phyloP scores from a whole-genome alignment of 2,888 invertebrate species.

The Amphipoea oculea region DNA sequence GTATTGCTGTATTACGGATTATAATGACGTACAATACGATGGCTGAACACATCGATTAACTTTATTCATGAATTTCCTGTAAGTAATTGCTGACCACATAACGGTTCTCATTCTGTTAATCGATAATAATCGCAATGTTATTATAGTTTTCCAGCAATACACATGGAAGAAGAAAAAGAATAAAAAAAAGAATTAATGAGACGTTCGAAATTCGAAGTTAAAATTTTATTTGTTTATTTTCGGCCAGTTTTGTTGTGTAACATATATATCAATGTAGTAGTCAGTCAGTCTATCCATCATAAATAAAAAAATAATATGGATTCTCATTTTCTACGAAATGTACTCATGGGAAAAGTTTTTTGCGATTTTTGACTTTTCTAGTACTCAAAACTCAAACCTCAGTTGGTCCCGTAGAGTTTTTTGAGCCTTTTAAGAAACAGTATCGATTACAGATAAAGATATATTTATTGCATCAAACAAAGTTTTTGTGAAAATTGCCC shows the following conservation, averaged over 20 bases:
- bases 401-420: not conserved
- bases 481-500: too few relatives aligned
- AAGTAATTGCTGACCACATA: not conserved
- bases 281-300: too few relatives aligned
- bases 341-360: too few relatives aligned
- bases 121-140: slow-evolving; percentile 1
- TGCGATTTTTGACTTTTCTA: not conserved
- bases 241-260: not conserved
- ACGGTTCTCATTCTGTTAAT: not conserved
- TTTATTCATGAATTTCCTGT: not conserved
- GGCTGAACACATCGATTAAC: not conserved
- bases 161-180: not conserved
- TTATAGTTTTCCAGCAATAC: not conserved
- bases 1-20: slow-evolving; percentile 1
- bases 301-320: too few relatives aligned
- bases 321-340: too few relatives aligned
- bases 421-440: not conserved
- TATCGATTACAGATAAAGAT: too few relatives aligned
- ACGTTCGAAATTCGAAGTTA: not conserved
- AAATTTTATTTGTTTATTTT: too few relatives aligned
- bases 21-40: not conserved
- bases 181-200: not conserved
- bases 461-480: too few relatives aligned
- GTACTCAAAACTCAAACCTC: not conserved
- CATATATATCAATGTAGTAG: too few relatives aligned